These are phyloP conservation scores for Coronaproctus castanopsis DNA, from an alignment of 2,888 invertebrate species.

Conservation along the genomic window DNA sequence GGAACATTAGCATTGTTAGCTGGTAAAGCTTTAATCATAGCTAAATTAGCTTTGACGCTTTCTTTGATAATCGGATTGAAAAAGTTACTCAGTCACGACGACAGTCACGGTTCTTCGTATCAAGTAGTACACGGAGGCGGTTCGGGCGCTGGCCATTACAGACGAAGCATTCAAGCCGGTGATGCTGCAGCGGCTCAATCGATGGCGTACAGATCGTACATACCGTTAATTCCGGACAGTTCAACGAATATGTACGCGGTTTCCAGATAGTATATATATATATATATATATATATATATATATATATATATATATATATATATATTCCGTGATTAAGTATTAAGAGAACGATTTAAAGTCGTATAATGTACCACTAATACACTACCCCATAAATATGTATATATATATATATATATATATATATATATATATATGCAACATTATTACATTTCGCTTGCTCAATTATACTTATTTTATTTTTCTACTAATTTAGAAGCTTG, in stretches of 20 bases:
- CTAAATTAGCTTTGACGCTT: constrained; percentile 58
- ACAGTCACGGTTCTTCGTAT: constrained; percentile 25
- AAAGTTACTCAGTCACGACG: constrained; percentile 41
- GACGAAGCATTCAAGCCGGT: constrained; percentile 19
- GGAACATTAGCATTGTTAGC: constrained; percentile 62
- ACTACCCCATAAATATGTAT: no score
- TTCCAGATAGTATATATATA: no score
- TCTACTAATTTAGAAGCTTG: no score
- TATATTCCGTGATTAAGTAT: no score
- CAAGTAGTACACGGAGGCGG: constrained; percentile 20
- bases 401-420: no score
- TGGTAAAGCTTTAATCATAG: constrained; percentile 67
- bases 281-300: no score
- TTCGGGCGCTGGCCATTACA: constrained; percentile 21
- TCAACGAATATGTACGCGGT: background rate
- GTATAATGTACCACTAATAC: no score
- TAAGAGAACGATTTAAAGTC: no score
- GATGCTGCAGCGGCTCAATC: constrained; percentile 22
- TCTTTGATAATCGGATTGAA: constrained; percentile 70
- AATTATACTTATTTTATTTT: no score
- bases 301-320: no score
- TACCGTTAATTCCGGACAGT: constrained; percentile 21
- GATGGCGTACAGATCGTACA: constrained; percentile 43
- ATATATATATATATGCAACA: no score
- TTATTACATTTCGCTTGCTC: no score